A percentile compares a stretch with the other conserved stretches of the same genome.
Evolutionary conservation across 1,140 invertebrate genomes (phyloP).

Genomic region (Aphaenogaster rudis): DNA sequence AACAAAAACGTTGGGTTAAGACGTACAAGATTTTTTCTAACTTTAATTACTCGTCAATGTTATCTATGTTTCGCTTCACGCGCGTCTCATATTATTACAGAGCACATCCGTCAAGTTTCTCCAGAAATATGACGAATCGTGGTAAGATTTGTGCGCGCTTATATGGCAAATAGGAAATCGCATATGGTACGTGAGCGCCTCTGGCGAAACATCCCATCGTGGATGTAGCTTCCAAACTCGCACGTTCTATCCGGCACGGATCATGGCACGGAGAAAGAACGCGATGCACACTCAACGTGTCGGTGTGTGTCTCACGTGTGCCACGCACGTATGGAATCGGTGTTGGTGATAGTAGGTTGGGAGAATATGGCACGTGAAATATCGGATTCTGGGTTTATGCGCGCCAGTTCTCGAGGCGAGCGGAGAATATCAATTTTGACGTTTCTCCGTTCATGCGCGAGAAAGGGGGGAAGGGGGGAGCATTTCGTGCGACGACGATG

Average conservation of each 20-base stretch:
- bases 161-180: slow-evolving; percentile 60
- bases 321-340: slow-evolving; percentile 44
- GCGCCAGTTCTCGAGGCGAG: slow-evolving; percentile 77
- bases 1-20: too few species aligned
- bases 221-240: slow-evolving; percentile 64
- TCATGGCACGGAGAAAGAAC: slow-evolving; percentile 62
- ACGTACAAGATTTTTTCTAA: neutral
- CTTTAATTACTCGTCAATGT: neutral
- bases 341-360: slow-evolving; percentile 62
- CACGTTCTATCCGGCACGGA: slow-evolving; percentile 66
- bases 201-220: slow-evolving; percentile 65
- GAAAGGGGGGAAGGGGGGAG: neutral
- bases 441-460: slow-evolving; percentile 76
- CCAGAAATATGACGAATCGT: slow-evolving; percentile 45
- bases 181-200: slow-evolving; percentile 61
- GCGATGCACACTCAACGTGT: slow-evolving; percentile 56
- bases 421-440: slow-evolving; percentile 86
- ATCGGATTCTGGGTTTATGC: slow-evolving; percentile 84
- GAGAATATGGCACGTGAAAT: slow-evolving; percentile 79
- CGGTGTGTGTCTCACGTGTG: slow-evolving; percentile 45
- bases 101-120: neutral
- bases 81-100: neutral
- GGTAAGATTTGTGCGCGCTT: slow-evolving; percentile 43
- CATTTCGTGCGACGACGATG: slow-evolving; percentile 62
- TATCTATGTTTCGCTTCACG: neutral